Conservation (phyloP, 2,113 vertebrate species). For the Atherinomorus stipes region DNA sequence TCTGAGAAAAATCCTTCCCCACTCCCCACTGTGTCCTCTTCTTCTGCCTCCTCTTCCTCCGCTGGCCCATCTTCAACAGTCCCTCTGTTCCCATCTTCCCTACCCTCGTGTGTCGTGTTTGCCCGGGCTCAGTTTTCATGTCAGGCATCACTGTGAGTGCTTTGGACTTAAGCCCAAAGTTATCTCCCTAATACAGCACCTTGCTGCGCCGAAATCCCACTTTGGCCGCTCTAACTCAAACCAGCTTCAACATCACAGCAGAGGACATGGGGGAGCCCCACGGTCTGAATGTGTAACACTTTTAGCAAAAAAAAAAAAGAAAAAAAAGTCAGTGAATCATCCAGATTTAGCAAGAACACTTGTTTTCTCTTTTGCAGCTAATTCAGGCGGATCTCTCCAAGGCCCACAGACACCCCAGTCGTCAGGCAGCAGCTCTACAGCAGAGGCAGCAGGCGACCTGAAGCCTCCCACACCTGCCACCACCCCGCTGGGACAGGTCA, state of each 20-base stretch:
- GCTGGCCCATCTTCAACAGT: constrained; percentile 24
- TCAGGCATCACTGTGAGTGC: constrained; percentile 41
- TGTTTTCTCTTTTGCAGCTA: constrained; percentile 80
- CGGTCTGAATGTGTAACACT: constrained; percentile 28
- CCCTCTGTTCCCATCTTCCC: constrained; percentile 17
- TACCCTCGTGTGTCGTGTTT: constrained; percentile 27
- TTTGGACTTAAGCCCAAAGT: constrained; percentile 60
- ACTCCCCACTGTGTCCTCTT: neutral
- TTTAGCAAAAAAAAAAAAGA: neutral
- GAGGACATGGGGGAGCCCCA: constrained; percentile 19
- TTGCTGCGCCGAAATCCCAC: constrained; percentile 41
- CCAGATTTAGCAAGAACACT: constrained; percentile 22
- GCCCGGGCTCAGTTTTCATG: constrained; percentile 45
- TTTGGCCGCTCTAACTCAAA: constrained; percentile 23
- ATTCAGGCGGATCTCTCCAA: constrained; percentile 94
- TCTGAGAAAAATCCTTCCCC: constrained; percentile 21
- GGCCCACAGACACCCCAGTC: constrained; percentile 96
- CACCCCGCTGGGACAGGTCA: constrained; percentile 93
- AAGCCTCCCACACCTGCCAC: constrained; percentile 94
- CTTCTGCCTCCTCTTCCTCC: neutral
- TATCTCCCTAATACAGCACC: constrained; percentile 57
- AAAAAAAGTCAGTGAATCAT: neutral
- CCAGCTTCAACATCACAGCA: constrained; percentile 42
- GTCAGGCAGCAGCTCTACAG: constrained; percentile 92
- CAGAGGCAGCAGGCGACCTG: constrained; percentile 90